phyloP scores from a whole-genome alignment of 2,797 vertebrate species.

The Macropus fuliginosus region DNA sequence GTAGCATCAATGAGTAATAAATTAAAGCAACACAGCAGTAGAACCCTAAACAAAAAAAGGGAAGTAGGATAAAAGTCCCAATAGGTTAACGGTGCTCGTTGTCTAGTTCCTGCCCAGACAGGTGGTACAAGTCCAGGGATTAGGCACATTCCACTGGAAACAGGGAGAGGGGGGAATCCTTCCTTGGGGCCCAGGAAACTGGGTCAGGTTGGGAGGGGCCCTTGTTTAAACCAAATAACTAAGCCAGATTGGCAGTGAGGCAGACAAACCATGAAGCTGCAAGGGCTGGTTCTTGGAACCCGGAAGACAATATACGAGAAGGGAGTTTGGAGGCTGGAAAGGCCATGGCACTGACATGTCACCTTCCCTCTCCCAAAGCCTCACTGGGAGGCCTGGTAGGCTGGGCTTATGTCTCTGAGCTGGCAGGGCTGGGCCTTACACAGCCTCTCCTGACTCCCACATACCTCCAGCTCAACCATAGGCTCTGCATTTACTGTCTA shows the following conservation, averaged over 20 bases:
- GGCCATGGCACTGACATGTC: not conserved
- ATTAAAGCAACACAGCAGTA: not conserved
- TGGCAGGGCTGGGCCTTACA: not conserved
- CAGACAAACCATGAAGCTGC: not conserved
- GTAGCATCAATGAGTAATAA: not conserved
- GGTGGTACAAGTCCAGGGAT: not conserved
- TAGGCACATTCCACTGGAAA: not conserved
- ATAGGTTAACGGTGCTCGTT: not conserved
- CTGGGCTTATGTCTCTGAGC: not conserved
- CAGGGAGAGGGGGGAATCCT: not conserved
- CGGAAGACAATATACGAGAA: not conserved
- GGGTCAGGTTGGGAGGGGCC: not conserved
- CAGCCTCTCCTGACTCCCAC: not conserved
- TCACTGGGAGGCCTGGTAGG: too few relatives aligned
- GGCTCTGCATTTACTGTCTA: not conserved
- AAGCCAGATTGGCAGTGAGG: not conserved
- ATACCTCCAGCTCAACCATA: not conserved
- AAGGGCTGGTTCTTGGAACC: not conserved
- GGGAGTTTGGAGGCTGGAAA: not conserved
- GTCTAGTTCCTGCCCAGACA: not conserved
- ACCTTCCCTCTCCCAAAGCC: not conserved
- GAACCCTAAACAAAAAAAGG: not conserved
- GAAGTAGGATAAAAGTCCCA: not conserved
- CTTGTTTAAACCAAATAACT: not conserved
- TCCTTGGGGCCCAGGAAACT: not conserved